Base-by-base conservation (phyloP, 2,888 invertebrate species). In the Argynnis bischoffii region DNA sequence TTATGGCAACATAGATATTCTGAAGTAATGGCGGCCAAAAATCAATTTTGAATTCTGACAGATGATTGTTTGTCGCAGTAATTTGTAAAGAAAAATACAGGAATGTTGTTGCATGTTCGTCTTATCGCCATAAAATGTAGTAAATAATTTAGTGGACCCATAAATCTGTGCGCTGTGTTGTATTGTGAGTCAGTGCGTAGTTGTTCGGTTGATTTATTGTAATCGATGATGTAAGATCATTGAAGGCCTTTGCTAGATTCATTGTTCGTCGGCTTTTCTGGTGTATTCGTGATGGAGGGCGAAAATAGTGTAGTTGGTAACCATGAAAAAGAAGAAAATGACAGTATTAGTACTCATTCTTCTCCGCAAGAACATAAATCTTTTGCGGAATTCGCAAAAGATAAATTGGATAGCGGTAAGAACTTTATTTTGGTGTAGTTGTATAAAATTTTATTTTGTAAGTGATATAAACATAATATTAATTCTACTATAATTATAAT, bases 171-270 rank as follows among this genome's bases (percentile, higher is more conserved):
- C 47, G 63, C 21, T 66, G 59, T 63, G 35, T 64, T 59, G 50
- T 41, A 64, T 48, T 26, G 31, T 60, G 59, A 55, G 64, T 63
- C 66, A 67, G 67, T 77, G 72, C 71, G 70, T 74, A 72, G 63
- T 72, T 70, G 46, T 69, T 56, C 61, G 64, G 66, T 46, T 54
- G 64, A 75, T 75, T 77, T 89, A 86, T 85, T 86, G 79, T 86
- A 76, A 83, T 84, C 85, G 92, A 90, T 92, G 92, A 92, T 92
- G 92, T 92, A 92, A 92, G 92, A 87, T 72, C 63, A 82, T 84
- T 82, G 85, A 88, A 88, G 86, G 81, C 83, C 81, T 75, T 78
- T 82, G 81, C 77, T 80, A 78, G 79, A 76, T 77, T 79, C 76
- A 77, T 81, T 79, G 79, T 82, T 83, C 78, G 81, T 83, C 81